A percentile compares a stretch with the other conserved stretches of the same genome.
phyloP scores from a whole-genome alignment of 2,797 vertebrate genomes.

The Danionella dracula region DNA sequence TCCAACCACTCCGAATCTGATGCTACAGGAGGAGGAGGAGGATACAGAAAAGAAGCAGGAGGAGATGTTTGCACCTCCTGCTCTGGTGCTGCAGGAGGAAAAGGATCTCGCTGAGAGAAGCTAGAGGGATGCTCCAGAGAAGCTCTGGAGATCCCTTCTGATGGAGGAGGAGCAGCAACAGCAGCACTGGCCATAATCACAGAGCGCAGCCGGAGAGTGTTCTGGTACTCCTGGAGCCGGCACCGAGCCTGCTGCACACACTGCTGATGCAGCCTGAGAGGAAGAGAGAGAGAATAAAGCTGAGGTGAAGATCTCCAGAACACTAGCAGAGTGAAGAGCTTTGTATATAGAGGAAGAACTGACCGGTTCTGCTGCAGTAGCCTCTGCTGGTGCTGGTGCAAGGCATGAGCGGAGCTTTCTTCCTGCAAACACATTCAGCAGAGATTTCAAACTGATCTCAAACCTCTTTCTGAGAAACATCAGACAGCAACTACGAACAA shows the following conservation, averaged over 20 bases:
- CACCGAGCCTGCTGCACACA: constrained; percentile 73
- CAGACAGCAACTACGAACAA: no score
- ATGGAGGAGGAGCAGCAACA: no score
- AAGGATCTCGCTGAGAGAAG: no score
- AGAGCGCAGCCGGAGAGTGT: constrained; percentile 63
- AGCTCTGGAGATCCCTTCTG: no score
- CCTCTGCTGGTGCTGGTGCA: constrained; percentile 72
- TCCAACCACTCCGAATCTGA: no score
- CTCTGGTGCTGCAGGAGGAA: no score
- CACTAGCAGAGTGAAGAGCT: no score
- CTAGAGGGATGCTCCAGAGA: no score
- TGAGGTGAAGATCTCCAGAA: no score
- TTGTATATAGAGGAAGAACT: background rate
- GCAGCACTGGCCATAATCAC: constrained; percentile 49
- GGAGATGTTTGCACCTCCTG: no score
- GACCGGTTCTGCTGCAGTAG: constrained; percentile 81
- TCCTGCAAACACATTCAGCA: constrained; percentile 32
- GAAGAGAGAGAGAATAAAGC: background rate
- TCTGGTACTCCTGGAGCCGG: constrained; percentile 81
- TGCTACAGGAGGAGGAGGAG: no score
- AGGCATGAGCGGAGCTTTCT: constrained; percentile 47
- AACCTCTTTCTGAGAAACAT: background rate
- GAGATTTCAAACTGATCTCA: background rate
- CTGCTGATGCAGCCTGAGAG: constrained; percentile 72
- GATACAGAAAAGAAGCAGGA: no score